Evolutionary conservation across 2,888 invertebrate genomes (phyloP).

Genomic region (Acronicta psi): DNA sequence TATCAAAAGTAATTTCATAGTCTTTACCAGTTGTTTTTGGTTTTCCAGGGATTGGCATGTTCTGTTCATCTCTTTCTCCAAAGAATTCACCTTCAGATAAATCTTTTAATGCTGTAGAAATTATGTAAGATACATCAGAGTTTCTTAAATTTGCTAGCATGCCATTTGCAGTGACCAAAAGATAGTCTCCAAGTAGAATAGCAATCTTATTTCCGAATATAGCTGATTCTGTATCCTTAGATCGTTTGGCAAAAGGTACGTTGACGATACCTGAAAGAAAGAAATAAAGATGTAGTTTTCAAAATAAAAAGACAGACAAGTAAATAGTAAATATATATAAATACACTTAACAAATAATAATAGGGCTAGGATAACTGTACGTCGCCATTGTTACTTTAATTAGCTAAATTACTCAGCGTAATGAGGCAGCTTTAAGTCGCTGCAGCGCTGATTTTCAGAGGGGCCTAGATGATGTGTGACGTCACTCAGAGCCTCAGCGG

Average conservation of each 20-base stretch:
- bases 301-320: no score
- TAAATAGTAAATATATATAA: no score
- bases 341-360: no score
- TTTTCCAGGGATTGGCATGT: slow-evolving; percentile 92
- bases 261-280: no score
- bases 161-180: slow-evolving; percentile 94
- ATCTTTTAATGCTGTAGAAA: slow-evolving; percentile 94
- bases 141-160: slow-evolving; percentile 93
- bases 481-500: no score
- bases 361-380: no score
- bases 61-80: slow-evolving; percentile 93
- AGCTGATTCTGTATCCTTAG: slow-evolving; percentile 91
- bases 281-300: no score
- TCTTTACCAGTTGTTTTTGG: slow-evolving; percentile 81
- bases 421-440: no score
- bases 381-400: no score
- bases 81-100: slow-evolving; percentile 95
- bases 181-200: slow-evolving; percentile 94
- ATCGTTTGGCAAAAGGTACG: slow-evolving; percentile 86
- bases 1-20: slow-evolving; percentile 78
- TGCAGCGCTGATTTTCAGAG: no score
- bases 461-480: no score
- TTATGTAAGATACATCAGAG: slow-evolving; percentile 93
- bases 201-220: slow-evolving; percentile 97
- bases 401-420: no score